These are phyloP conservation scores for Ispidina picta DNA, from an alignment of 2,797 vertebrate genomes.

Conservation along the genomic window DNA sequence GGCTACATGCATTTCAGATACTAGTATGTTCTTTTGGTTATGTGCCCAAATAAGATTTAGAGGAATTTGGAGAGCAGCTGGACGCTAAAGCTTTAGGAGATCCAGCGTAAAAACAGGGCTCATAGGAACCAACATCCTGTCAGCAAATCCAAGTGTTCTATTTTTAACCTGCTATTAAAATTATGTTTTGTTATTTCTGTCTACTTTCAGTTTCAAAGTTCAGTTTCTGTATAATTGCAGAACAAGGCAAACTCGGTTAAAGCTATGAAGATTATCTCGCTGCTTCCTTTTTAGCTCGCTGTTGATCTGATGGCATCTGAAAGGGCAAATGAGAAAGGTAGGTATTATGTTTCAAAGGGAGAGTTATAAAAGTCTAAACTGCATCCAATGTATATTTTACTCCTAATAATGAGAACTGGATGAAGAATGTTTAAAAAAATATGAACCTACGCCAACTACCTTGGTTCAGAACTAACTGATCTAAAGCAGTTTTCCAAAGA, in stretches of 20 bases:
- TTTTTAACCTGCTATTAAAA: slow-evolving; percentile 49
- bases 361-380: slow-evolving; percentile 70
- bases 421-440: slow-evolving; percentile 71
- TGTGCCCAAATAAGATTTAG: slow-evolving; percentile 22
- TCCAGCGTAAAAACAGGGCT: not conserved
- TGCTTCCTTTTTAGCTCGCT: not conserved
- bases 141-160: slow-evolving; percentile 6
- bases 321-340: slow-evolving; percentile 28
- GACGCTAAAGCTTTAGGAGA: not conserved
- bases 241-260: not conserved
- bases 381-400: slow-evolving; percentile 66
- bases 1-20: not conserved
- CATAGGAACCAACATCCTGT: slow-evolving; percentile 5
- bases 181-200: slow-evolving; percentile 12
- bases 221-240: not conserved
- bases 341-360: slow-evolving; percentile 28
- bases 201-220: not conserved
- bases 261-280: not conserved
- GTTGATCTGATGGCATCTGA: slow-evolving; percentile 18
- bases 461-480: slow-evolving; percentile 65
- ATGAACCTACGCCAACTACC: slow-evolving; percentile 68
- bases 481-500: slow-evolving; percentile 73
- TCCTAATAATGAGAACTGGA: slow-evolving; percentile 74
- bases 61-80: slow-evolving; percentile 39
- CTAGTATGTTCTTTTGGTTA: not conserved